Base-by-base conservation (phyloP, 2,888 invertebrate species). In the Orgyia antiqua region DNA sequence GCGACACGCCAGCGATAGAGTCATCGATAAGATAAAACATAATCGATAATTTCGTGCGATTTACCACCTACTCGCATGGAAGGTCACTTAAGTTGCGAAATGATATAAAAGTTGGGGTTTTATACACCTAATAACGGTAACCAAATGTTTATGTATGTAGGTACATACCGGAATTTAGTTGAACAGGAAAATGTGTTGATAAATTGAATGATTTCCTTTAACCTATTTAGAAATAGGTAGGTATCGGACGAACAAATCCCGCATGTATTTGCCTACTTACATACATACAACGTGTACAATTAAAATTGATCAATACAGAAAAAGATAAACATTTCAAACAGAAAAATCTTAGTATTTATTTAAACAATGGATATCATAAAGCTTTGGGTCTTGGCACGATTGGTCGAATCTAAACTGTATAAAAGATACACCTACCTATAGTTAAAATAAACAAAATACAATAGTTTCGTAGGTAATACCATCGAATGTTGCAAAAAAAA, bases 11-110 rank as follows among this genome's bases (percentile, higher is more conserved):
- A 69, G 57, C 69, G 75, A 75, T 75, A 71, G n/a, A n/a, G 58
- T 49, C 47, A 17, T 33, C 74, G 72, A 74, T 74, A 72, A 74
- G 73, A 74, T 74, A 72, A 15, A 70, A 61, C 49, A 45, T 43
- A 70, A 70, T 71, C 70, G 64, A 72, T 70, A 84, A 68, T 74
- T 84, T 84, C 75, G 84, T 83, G 78, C 83, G 78, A 80, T 78
- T 71, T 66, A 62, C 64, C 68, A 59, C 60, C 49, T 53, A 61
- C 58, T 68, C 62, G 57, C 78, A 77, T 78, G 76, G 83, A 82
- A 84, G 84, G 83, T 83, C 82, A 72, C 56, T 56, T 58, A 15
- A 56, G 64, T 76, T 76, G 77, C 77, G 64, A 77, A 77, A 77
- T 76, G 68, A 67, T 64, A 62, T 63, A 58, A 59, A 51, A 58